Percentiles rank a stretch among this genome's conserved stretches.
phyloP scores from a whole-genome alignment of 1,140 invertebrate species.

The Agrypnia vestita region DNA sequence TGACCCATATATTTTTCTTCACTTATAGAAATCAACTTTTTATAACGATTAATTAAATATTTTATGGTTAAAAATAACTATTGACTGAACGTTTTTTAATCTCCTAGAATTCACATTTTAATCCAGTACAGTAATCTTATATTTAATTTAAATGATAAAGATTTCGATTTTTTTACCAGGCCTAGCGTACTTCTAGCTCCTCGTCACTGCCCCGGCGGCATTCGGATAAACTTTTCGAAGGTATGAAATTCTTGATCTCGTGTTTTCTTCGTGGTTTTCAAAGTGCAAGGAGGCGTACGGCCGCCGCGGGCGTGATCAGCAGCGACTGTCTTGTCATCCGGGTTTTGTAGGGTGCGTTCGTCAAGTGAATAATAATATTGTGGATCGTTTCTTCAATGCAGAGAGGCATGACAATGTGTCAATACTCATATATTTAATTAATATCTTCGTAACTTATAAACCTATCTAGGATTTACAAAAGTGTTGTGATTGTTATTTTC shows the following conservation, averaged over 20 bases:
- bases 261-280: slow-evolving; percentile 40
- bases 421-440: no score
- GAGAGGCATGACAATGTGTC: neutral
- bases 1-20: no score
- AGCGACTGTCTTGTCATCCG: slow-evolving; percentile 33
- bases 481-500: slow-evolving; percentile 11
- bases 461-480: neutral
- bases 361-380: slow-evolving; percentile 10
- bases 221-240: slow-evolving; percentile 18
- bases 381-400: slow-evolving; percentile 5
- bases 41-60: no score
- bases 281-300: slow-evolving; percentile 25
- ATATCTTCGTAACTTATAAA: no score
- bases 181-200: neutral
- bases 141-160: neutral
- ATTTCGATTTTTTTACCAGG: neutral
- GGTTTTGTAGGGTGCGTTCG: slow-evolving; percentile 18
- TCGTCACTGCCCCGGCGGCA: slow-evolving; percentile 20
- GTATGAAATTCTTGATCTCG: slow-evolving; percentile 30
- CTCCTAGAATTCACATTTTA: no score
- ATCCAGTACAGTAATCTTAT: neutral
- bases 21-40: no score
- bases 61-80: no score
- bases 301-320: slow-evolving; percentile 33
- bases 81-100: no score